Base-by-base conservation (phyloP, 2,797 vertebrate genomes). In the Sandelia bainsii region DNA sequence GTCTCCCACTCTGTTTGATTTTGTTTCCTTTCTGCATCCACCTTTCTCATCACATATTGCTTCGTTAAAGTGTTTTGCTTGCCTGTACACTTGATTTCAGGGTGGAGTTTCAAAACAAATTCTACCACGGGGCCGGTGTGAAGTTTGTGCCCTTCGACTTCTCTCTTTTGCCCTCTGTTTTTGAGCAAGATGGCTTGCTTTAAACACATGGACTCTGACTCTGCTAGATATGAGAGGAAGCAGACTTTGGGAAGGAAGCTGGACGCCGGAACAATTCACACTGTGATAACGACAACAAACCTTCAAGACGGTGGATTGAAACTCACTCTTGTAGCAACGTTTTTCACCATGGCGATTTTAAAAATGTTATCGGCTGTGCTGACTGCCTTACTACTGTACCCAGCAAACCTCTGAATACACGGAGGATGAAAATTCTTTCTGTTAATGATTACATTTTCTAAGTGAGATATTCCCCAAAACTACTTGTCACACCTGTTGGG, bases 81-180 rank as follows among this genome's bases (percentile, higher is more conserved):
- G 9, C 13, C 58, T 73, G 14, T 23, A 49, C 20, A 0, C 63
- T 72, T 77, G 1, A 50, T 82, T 79, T 60, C 87, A 99, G 98
- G 98, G 98, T 99, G 91, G 98, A 99, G 93, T 99, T 99, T 93
- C 98, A 99, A 93, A 99, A 96, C 92, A 99, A 99, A 77, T 99
- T 99, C 94, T 99, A 99, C 81, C 90, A 94, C 0, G 98, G 98
- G 40, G 93, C 94, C 27, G 98, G 98, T 57, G 93, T 97, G 89
- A 99, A 98, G 91, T 99, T 99, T 77, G 84, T 93, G 10, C 98
- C 98, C 72, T 99, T 99, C 68, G 96, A 97, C 77, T 98, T 99
- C 84, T 92, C 93, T 44, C 94, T 94, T 7, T 86, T 95, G 75
- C 94, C 94, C 62, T 95, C 93, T 3, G 77, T 92, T 68, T 94